These are phyloP conservation scores for Petrolisthes manimaculis DNA, from an alignment of 2,888 invertebrate genomes.

Conservation along the genomic window DNA sequence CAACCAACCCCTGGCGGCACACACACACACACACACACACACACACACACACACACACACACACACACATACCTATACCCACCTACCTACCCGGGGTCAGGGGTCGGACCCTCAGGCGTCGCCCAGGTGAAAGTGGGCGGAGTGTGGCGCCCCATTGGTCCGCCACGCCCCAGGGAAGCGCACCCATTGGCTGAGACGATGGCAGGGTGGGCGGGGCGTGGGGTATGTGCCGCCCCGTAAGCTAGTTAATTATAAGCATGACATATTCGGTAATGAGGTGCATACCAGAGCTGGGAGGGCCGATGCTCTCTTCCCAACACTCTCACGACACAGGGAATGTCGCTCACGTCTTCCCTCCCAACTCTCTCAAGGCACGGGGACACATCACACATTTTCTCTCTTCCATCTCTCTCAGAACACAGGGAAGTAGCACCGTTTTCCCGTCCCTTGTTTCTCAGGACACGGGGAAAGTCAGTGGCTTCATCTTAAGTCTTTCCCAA, in stretches of 20 bases:
- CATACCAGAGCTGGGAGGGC: conserved; percentile 53
- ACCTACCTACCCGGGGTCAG: conserved; percentile 40
- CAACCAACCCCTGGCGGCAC: no score
- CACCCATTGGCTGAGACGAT: conserved; percentile 19
- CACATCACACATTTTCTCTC: no score
- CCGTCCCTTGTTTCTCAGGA: no score
- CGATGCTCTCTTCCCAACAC: neutral
- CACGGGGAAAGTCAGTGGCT: no score
- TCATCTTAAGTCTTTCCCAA: no score
- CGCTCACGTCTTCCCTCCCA: neutral
- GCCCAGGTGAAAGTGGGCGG: conserved; percentile 46
- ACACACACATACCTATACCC: no score
- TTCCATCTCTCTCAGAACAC: no score
- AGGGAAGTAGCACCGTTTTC: no score
- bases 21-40: no score
- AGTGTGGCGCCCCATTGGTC: conserved; percentile 29
- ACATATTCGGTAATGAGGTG: conserved; percentile 59
- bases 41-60: no score
- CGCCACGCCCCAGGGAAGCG: neutral
- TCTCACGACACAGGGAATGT: neutral
- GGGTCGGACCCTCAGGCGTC: conserved; percentile 40
- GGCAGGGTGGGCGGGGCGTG: conserved; percentile 20
- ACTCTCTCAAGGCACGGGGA: no score
- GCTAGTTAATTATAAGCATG: conserved; percentile 61
- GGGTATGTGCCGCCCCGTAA: conserved; percentile 55